These are phyloP conservation scores for Dicroscelio sp. DNA, from an alignment of 2,888 invertebrate species.

Conservation along the genomic window DNA sequence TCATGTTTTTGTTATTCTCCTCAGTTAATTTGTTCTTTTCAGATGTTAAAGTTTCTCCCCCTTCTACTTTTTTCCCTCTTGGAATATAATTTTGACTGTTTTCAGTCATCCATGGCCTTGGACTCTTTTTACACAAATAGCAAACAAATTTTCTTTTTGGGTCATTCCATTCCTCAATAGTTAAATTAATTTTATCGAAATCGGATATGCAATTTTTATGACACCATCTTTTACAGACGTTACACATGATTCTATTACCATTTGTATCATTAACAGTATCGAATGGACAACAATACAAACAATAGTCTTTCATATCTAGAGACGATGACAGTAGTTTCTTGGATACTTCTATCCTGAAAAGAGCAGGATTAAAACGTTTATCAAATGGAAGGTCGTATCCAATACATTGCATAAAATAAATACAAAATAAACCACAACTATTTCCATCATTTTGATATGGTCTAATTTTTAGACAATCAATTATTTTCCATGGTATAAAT, in stretches of 20 bases:
- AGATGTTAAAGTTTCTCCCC: too few relatives aligned
- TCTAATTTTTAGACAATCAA: neutral
- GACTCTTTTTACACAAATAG: neutral
- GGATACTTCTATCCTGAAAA: neutral
- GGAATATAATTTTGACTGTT: neutral
- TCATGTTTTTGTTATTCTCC: too few relatives aligned
- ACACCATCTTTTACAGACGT: neutral
- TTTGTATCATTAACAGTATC: too few relatives aligned
- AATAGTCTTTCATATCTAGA: neutral
- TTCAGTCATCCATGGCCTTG: neutral
- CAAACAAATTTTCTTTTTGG: neutral
- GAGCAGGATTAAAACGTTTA: neutral
- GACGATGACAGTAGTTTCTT: neutral
- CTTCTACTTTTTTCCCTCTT: neutral
- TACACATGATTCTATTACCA: neutral
- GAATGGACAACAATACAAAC: neutral
- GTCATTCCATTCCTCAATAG: neutral
- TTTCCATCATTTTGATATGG: neutral
- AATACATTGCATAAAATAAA: conserved; percentile 5
- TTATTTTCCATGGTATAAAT: neutral
- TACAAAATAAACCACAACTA: neutral
- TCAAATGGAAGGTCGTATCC: neutral
- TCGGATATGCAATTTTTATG: neutral
- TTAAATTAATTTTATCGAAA: neutral
- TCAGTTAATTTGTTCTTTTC: too few relatives aligned